Base-by-base conservation (phyloP, 2,113 vertebrate species). In the Microtus ochrogaster region DNA sequence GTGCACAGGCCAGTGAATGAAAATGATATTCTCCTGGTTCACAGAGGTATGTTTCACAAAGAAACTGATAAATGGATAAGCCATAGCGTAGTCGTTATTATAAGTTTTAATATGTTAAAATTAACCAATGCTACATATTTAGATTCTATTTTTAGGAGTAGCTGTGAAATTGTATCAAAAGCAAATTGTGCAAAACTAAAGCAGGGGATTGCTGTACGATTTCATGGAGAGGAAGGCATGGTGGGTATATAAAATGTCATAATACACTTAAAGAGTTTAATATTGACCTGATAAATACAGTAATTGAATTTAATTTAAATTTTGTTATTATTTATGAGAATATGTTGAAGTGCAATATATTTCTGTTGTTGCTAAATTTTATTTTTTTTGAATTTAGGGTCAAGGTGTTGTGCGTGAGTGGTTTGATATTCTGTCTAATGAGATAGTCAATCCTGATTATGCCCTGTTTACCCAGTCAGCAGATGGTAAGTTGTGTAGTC, bases 121-220 rank as follows among this genome's bases (percentile, higher is more conserved):
- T 92, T 98, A 98, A 98, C 96, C 84, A 92, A 0, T 98, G 28
- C 98, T 98, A 98, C 97, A 90, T 99, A 92, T 98, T 98, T 98
- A 99, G 99, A 99, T 97, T 99, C 99, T 96, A 99, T 99, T 99
- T 99, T 99, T 98, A 99, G 99, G 98, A 99, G 99, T 97, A 99
- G 99, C 99, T 99, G 99, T 98, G 99, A 99, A 98, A 99, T 99
- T 98, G 99, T 99, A 21, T 99, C 99, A 95, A 99, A 99, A 98
- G 99, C 99, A 97, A 99, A 99, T 96, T 99, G 99, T 96, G 99
- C 99, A 95, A 99, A 99, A 95, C 98, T 99, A 68, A 99, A 99
- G 96, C 99, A 99, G 97, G 99, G 99, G 52, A 99, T 99, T 92
- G 99, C 99, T 89, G 99, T 99, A 30, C 99, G 99, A 44, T 99